These are phyloP conservation scores for Spatula clypeata DNA, from an alignment of 2,797 vertebrate genomes.

Conservation along the genomic window DNA sequence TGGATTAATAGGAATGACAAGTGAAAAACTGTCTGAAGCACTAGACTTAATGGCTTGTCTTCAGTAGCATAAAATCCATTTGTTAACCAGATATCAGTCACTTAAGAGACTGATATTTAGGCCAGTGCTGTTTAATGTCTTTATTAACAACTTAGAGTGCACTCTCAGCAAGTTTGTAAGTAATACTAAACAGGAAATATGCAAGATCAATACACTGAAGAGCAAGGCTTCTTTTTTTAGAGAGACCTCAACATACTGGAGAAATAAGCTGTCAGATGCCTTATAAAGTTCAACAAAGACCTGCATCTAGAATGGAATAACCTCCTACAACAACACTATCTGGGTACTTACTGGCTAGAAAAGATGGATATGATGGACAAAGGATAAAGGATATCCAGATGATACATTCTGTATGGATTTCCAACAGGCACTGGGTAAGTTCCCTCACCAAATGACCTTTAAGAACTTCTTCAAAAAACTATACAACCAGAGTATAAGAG, in stretches of 20 bases:
- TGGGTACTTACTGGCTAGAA: not conserved
- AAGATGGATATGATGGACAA: not conserved
- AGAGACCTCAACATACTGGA: not conserved
- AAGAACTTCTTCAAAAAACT: not conserved
- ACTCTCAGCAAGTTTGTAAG: not conserved
- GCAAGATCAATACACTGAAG: not conserved
- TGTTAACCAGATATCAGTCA: not conserved
- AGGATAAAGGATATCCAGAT: not conserved
- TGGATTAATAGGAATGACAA: not conserved
- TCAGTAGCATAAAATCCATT: not conserved
- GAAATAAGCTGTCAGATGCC: not conserved
- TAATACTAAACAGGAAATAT: not conserved
- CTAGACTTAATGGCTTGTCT: not conserved
- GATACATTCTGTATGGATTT: not conserved
- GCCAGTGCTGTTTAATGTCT: not conserved
- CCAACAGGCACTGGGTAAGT: not conserved
- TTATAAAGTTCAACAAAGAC: not conserved
- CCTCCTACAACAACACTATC: not conserved
- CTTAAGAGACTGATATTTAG: not conserved
- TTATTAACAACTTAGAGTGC: not conserved
- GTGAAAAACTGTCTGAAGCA: not conserved
- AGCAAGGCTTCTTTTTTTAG: not conserved
- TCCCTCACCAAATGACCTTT: not conserved
- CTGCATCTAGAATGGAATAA: not conserved
- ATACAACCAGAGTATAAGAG: not conserved